Conservation (phyloP, 2,113 vertebrate species). For the Sceloporus undulatus region DNA sequence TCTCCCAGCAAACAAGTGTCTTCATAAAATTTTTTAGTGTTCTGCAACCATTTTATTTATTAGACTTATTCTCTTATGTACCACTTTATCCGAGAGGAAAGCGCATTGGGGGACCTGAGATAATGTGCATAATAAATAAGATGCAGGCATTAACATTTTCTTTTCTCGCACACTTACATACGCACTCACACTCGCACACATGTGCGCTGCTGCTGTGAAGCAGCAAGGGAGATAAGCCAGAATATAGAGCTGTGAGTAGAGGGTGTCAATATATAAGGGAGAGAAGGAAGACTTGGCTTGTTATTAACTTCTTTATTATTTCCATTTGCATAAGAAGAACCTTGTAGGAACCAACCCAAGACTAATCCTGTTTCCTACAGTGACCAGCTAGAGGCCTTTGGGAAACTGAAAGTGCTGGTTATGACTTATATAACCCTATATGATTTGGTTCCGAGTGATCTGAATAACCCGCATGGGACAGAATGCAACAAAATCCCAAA, state of each 20-base stretch:
- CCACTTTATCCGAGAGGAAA: constrained; percentile 8
- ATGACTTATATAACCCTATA: no score
- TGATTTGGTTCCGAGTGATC: no score
- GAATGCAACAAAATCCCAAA: no score
- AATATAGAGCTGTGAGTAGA: neutral
- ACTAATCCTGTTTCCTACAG: no score
- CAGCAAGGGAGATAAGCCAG: neutral
- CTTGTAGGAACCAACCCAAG: neutral
- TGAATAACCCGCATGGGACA: no score
- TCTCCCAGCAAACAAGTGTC: neutral
- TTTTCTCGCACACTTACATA: neutral
- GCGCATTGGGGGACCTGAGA: neutral
- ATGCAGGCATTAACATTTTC: neutral
- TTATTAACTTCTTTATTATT: neutral
- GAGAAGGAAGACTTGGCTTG: neutral
- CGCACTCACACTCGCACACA: no score
- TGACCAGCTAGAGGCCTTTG: no score
- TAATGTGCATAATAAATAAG: constrained; percentile 9
- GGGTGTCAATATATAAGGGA: neutral
- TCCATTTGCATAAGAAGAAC: neutral
- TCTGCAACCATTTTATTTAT: constrained; percentile 12
- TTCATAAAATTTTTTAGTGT: neutral
- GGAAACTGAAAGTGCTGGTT: no score
- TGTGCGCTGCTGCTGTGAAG: neutral
- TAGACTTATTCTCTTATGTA: constrained; percentile 2